Evolutionary conservation across 1,140 invertebrate genomes (phyloP), one percentile per base, ranked within the genome.

Genomic region (Drosophila auraria): DNA sequence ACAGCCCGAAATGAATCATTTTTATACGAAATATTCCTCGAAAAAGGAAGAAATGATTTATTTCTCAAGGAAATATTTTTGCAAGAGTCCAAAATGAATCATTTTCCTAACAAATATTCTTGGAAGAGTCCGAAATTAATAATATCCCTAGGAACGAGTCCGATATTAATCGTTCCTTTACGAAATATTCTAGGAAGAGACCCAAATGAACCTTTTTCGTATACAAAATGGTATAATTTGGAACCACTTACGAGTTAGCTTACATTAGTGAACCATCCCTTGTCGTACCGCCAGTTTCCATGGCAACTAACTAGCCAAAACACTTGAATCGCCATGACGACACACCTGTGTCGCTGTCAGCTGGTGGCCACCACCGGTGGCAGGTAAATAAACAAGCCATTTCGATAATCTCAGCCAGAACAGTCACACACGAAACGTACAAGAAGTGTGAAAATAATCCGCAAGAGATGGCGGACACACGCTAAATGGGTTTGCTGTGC

Each of bases 401-500:
- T 38, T 45, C 40, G 4, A 4, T 17, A 36, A 30, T 15, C 17
- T 20, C 38, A 47, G 38, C 38, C 49, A 38, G 14, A 45, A 30
- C 15, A 33, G 17, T 5, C n/a, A 11, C 33, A 36, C 33, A 30
- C 27, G 27, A 15, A 6, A 11, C 33, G 33, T 9, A 11, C 33
- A 3, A 8, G 11, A 47, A 64, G 11, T 20, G 51, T 20, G 12
- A 42, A 59, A 56, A 51, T 30, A 47, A 30, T 44, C 62, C 38
- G 23, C 20, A 23, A 50, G 15, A 38, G 0, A 68, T 40, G 57
- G 62, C 36, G 47, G 60, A 36, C 42, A 36, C 9, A 36, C 33
- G 33, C 33, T 73, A 84, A 54, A 89, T 89, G 84, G 84, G 84
- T 71, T 42, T 79, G 64, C 23, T 80, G 14, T 82, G 77, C 63